A percentile compares a stretch with the other conserved stretches of the same genome.
These are phyloP conservation scores for Drosophila testacea DNA, from an alignment of 2,888 invertebrate genomes.

Conservation along the genomic window DNA sequence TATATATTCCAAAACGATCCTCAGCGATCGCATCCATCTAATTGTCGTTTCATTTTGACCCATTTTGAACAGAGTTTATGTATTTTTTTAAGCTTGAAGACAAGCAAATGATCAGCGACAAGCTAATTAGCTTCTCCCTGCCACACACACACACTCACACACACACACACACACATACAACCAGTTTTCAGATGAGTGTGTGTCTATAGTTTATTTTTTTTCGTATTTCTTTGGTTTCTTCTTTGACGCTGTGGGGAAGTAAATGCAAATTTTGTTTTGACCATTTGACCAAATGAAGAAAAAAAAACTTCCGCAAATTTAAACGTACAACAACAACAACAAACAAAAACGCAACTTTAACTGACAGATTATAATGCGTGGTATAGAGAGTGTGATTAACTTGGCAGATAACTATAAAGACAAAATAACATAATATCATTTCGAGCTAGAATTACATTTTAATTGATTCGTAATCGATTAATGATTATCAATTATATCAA, in stretches of 20 bases:
- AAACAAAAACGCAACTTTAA: background rate
- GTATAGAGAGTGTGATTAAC: background rate
- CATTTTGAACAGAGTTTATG: constrained; percentile 39
- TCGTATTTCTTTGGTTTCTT: constrained; percentile 8
- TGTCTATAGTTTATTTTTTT: constrained; percentile 1
- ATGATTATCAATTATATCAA: too few relatives aligned
- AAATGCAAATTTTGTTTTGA: constrained; percentile 73
- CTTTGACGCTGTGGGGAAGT: constrained; percentile 63
- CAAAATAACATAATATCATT: too few relatives aligned
- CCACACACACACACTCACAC: too few relatives aligned
- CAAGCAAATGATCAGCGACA: constrained; percentile 27
- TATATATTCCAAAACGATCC: background rate
- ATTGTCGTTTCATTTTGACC: constrained; percentile 44
- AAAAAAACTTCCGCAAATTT: constrained; percentile 31
- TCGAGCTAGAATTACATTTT: too few relatives aligned
- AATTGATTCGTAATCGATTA: too few relatives aligned
- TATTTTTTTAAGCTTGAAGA: constrained; percentile 4
- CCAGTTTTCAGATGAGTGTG: constrained; percentile 33
- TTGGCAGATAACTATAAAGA: too few relatives aligned
- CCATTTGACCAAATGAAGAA: constrained; percentile 20
- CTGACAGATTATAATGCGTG: constrained; percentile 1
- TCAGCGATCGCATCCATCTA: constrained; percentile 1
- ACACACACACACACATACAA: constrained; percentile 10
- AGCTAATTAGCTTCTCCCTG: constrained; percentile 28
- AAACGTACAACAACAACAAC: background rate